Evolutionary conservation across 2,888 invertebrate genomes (phyloP), one percentile per base, ranked within the genome.

Genomic region (Calliopum simillimum): DNA sequence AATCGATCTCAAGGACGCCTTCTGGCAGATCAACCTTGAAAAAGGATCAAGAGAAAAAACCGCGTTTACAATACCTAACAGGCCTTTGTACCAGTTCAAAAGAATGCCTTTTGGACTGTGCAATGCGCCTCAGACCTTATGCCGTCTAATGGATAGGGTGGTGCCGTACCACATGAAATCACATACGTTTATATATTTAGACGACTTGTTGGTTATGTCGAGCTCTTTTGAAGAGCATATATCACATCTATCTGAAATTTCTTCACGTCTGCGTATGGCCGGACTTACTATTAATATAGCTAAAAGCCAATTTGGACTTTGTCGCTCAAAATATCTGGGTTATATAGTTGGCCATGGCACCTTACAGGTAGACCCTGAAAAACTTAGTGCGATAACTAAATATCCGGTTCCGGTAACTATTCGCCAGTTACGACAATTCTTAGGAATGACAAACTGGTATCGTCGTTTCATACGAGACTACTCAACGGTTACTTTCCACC

Each of bases 61-160:
- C 2, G 58, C 67, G 3, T 67, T 67, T 13, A 53, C 58, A 13
- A 21, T 66, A 2, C 66, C 66, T 1, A 66, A 66, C n/a, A 8
- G 66, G n/a, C n/a, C n/a, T n/a, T n/a, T n/a, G n/a, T n/a, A n/a
- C n/a, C n/a, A n/a, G n/a, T n/a, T n/a, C n/a, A n/a, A n/a, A n/a
- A n/a, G n/a, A n/a, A n/a, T n/a, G n/a, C n/a, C n/a, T n/a, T n/a
- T n/a, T n/a, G n/a, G n/a, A n/a, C n/a, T n/a, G n/a, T n/a, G n/a
- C n/a, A n/a, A n/a, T n/a, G n/a, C n/a, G n/a, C n/a, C n/a, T n/a
- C 69, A 63, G 16, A 64, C 64, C 11, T 55, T 69, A 55, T 69
- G 55, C 46, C 25, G 69, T 19, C 21, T 69, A 3, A 69, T 69
- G 64, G 69, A 69, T 44, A 55, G 25, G 14, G 67, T 67, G 16